A percentile compares a stretch with the other conserved stretches of the same genome.
These are phyloP conservation scores for Hydraecia micacea DNA, from an alignment of 2,888 invertebrate species.

Conservation along the genomic window DNA sequence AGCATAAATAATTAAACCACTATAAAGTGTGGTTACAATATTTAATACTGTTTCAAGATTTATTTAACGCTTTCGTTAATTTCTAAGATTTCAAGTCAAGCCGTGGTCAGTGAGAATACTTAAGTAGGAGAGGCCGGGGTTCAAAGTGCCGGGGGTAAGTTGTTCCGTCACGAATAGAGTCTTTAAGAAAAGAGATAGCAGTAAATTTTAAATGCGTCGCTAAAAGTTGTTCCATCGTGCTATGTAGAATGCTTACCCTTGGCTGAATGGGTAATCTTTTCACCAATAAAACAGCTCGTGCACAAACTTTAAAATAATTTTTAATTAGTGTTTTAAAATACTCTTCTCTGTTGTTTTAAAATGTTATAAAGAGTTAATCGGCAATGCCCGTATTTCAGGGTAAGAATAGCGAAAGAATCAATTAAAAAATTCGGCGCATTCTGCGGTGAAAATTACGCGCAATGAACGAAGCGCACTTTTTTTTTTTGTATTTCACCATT, in stretches of 20 bases:
- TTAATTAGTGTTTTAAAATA: conserved; percentile 13
- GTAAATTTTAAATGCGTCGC: not conserved
- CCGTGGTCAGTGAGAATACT: not conserved
- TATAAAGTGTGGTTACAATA: not conserved
- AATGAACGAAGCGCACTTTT: conserved; percentile 24
- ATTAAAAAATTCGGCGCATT: conserved; percentile 30
- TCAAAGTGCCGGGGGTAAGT: not conserved
- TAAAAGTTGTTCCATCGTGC: not conserved
- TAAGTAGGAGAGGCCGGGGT: not conserved
- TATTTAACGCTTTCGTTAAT: not conserved
- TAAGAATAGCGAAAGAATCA: conserved; percentile 22
- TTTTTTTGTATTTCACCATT: no score
- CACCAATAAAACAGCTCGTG: not conserved
- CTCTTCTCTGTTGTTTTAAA: conserved; percentile 14
- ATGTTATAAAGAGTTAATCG: conserved; percentile 27
- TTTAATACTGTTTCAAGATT: not conserved
- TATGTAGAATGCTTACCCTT: not conserved
- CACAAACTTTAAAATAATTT: not conserved
- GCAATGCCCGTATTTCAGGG: conserved; percentile 15
- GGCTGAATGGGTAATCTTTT: not conserved
- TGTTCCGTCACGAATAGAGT: not conserved
- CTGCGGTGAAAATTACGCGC: conserved; percentile 27
- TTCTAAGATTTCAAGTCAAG: not conserved
- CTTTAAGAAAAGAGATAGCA: not conserved
- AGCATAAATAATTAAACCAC: not conserved